Evolutionary conservation across 2,113 vertebrate genomes (phyloP), one percentile per base, ranked within the genome.

Genomic region (Cercocebus atys): DNA sequence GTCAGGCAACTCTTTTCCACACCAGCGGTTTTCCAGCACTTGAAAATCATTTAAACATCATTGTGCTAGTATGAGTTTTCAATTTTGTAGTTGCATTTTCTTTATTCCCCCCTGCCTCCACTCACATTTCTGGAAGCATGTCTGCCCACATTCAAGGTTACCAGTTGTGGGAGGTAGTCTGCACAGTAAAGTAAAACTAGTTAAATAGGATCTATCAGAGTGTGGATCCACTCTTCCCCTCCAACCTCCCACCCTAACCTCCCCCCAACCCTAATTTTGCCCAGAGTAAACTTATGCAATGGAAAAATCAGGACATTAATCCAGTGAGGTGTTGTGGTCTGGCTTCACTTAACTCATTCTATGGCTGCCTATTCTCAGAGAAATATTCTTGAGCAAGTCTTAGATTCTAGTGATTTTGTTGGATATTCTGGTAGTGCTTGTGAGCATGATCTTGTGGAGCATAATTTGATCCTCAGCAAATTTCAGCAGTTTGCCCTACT

Each of bases 51-150:
- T 94, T 45, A 45, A 93, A 81, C 32, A 27, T 61, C 16, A 47
- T 47, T 52, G 27, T 70, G 30, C 64, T n/a, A 82, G 43, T 35
- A 12, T 83, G 76, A 27, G 5, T 91, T 93, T 96, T 91, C 35
- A 95, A 13, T 81, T 45, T 66, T 86, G 38, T 12, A 20, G 18
- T 78, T 86, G 43, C 35, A 47, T 43, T 55, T 73, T 80, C n/a
- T 61, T 61, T 61, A 61, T 27, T 27, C 23, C 25, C 16, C n/a
- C 25, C 52, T 87, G 32, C 3, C 52, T 70, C 30, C 27, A 45
- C n/a, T 94, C 72, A 93, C 30, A 35, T 88, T 95, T 89, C 76
- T 94, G 45, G 94, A 95, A 61, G 52, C 47, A 66, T 45, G 10
- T 55, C 32, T 50, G 30, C 16, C 73, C 35, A 81, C 45, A 55